phyloP scores from a whole-genome alignment of 2,113 vertebrate species.

The Lota lota region DNA sequence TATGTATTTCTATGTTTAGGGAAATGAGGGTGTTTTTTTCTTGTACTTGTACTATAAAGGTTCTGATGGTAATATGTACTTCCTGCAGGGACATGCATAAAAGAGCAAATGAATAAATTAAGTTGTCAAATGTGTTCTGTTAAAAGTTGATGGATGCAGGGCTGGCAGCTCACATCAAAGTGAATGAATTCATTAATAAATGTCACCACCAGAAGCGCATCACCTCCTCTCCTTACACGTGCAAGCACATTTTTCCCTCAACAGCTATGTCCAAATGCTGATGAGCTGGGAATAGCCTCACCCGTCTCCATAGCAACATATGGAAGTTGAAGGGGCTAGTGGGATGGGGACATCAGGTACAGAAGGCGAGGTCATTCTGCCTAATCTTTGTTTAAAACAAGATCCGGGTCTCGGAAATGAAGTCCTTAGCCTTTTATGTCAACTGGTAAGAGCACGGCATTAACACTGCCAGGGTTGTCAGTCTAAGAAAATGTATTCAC shows the following conservation, averaged over 20 bases:
- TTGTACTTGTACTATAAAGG: too few species aligned
- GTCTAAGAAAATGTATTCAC: too few species aligned
- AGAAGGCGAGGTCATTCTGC: too few species aligned
- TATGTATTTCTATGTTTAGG: background rate
- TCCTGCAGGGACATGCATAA: too few species aligned
- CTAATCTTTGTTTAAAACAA: background rate
- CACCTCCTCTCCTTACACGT: background rate
- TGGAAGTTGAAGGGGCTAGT: constrained; percentile 38
- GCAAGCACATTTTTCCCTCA: background rate
- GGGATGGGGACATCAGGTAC: too few species aligned
- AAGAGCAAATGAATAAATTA: constrained; percentile 1
- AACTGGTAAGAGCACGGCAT: constrained; percentile 4
- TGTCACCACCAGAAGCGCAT: background rate
- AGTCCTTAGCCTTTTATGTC: background rate
- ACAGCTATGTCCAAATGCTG: constrained; percentile 41
- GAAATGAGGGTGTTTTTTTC: too few species aligned
- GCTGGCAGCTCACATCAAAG: constrained; percentile 51
- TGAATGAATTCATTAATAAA: constrained; percentile 17
- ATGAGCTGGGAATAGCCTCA: constrained; percentile 40
- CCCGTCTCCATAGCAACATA: constrained; percentile 66
- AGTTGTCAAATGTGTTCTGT: constrained; percentile 29
- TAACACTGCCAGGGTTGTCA: constrained; percentile 16
- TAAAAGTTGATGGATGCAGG: constrained; percentile 20
- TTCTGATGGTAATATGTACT: too few species aligned
- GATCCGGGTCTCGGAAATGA: too few species aligned